Conservation (phyloP, 1,140 invertebrate species). For the Drosophila albomicans region DNA sequence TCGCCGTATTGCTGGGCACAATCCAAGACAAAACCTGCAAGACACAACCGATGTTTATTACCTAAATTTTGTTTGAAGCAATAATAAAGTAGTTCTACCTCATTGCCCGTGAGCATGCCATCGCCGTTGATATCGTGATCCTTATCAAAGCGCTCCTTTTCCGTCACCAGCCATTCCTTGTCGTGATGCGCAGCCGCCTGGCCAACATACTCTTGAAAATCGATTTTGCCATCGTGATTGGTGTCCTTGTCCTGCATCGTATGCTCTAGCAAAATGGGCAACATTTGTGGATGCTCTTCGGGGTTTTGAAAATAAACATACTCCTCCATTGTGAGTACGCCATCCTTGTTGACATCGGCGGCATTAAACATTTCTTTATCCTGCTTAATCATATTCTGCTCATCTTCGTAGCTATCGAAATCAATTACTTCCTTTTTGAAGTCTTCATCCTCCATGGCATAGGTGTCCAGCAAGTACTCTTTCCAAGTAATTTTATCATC, state of each 20-base stretch:
- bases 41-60: not conserved
- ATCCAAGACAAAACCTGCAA: slow-evolving; percentile 92
- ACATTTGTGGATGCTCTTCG: slow-evolving; percentile 96
- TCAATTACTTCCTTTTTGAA: slow-evolving; percentile 85
- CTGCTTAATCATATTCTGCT: slow-evolving; percentile 88
- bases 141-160: slow-evolving; percentile 96
- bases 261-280: slow-evolving; percentile 92
- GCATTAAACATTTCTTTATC: slow-evolving; percentile 94
- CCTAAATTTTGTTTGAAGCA: not conserved
- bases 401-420: slow-evolving; percentile 83
- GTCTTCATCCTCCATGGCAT: slow-evolving; percentile 88
- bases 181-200: slow-evolving; percentile 90
- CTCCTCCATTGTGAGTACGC: slow-evolving; percentile 91
- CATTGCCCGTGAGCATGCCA: slow-evolving; percentile 91
- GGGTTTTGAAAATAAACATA: slow-evolving; percentile 96
- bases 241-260: slow-evolving; percentile 94
- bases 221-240: slow-evolving; percentile 92
- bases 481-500: slow-evolving; percentile 94
- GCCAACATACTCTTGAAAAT: slow-evolving; percentile 93
- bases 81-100: slow-evolving; percentile 84
- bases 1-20: slow-evolving; percentile 95
- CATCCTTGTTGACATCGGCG: slow-evolving; percentile 95
- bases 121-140: slow-evolving; percentile 96
- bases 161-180: slow-evolving; percentile 92
- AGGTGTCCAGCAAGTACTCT: slow-evolving; percentile 94